These are phyloP conservation scores for Rhabdophis nuchalis DNA, from an alignment of 2,797 vertebrate species.

Conservation along the genomic window DNA sequence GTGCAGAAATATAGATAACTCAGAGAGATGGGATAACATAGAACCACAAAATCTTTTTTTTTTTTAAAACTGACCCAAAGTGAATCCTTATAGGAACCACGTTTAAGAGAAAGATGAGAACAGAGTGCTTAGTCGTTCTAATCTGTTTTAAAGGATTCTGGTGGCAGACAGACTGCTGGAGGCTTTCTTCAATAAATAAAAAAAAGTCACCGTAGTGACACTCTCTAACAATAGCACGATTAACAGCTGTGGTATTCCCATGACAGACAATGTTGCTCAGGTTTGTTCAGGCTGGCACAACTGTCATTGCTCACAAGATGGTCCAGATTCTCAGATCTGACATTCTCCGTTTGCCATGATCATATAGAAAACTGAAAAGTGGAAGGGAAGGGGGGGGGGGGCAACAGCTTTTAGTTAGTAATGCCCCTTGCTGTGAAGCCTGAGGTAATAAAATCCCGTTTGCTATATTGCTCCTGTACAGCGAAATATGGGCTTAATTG, in stretches of 20 bases:
- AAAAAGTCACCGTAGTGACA: slow-evolving; percentile 64
- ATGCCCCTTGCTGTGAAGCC: slow-evolving; percentile 32
- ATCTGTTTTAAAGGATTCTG: slow-evolving; percentile 47
- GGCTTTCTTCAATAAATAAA: slow-evolving; percentile 55
- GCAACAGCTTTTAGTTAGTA: slow-evolving; percentile 54
- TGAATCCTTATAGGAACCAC: slow-evolving; percentile 10
- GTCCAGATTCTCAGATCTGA: slow-evolving; percentile 68
- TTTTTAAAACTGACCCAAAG: neutral
- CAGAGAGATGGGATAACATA: neutral
- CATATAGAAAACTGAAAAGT: slow-evolving; percentile 43
- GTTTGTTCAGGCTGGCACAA: slow-evolving; percentile 71
- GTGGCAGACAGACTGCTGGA: slow-evolving; percentile 56
- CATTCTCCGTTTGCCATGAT: slow-evolving; percentile 48
- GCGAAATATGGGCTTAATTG: slow-evolving; percentile 67
- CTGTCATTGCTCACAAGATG: slow-evolving; percentile 76
- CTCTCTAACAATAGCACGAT: slow-evolving; percentile 76
- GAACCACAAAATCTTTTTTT: neutral
- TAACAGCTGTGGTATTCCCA: slow-evolving; percentile 87
- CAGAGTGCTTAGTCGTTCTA: slow-evolving; percentile 37
- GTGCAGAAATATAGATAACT: neutral
- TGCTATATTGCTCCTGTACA: slow-evolving; percentile 45
- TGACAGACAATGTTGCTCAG: slow-evolving; percentile 80
- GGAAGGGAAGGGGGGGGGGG: slow-evolving; percentile 31
- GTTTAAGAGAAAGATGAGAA: slow-evolving; percentile 35
- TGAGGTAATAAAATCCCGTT: slow-evolving; percentile 42